A percentile compares a stretch with the other conserved stretches of the same genome.
These are phyloP conservation scores for Eupeodes corollae DNA, from an alignment of 1,140 invertebrate genomes.

Conservation along the genomic window DNA sequence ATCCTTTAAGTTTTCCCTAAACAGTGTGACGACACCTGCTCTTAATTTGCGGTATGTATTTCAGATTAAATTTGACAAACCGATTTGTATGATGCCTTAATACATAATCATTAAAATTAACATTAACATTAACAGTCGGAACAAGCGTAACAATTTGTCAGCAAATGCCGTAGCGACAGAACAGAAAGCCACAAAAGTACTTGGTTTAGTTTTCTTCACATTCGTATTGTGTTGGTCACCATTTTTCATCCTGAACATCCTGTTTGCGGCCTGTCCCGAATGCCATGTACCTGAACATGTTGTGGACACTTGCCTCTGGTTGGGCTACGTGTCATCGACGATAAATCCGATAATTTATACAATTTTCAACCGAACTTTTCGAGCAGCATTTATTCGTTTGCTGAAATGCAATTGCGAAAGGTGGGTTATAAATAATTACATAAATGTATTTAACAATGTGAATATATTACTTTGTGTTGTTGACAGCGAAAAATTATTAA, in stretches of 20 bases:
- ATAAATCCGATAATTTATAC: conserved; percentile 82
- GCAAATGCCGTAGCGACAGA: conserved; percentile 71
- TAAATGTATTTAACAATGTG: no score
- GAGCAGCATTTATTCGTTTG: conserved; percentile 69
- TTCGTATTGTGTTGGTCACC: conserved; percentile 86
- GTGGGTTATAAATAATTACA: conserved; percentile 41
- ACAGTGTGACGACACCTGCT: conserved; percentile 46
- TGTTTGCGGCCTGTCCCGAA: conserved; percentile 62
- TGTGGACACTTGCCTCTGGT: conserved; percentile 69
- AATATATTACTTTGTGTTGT: not conserved
- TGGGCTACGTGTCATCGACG: conserved; percentile 80
- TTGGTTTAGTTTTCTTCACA: conserved; percentile 79
- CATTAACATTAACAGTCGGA: conserved; percentile 52
- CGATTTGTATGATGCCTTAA: no score
- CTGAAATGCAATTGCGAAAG: conserved; percentile 63
- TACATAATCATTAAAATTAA: no score
- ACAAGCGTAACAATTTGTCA: conserved; percentile 51
- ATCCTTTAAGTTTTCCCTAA: conserved; percentile 53
- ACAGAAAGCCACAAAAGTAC: conserved; percentile 69
- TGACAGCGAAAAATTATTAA: not conserved
- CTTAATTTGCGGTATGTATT: conserved; percentile 48
- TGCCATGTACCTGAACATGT: conserved; percentile 53
- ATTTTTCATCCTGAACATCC: conserved; percentile 77
- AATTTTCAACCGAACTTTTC: conserved; percentile 77
- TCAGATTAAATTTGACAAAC: not conserved